A percentile compares a stretch with the other conserved stretches of the same genome.
These are phyloP conservation scores for Apteryx mantelli DNA, from an alignment of 2,113 vertebrate genomes.

Conservation along the genomic window DNA sequence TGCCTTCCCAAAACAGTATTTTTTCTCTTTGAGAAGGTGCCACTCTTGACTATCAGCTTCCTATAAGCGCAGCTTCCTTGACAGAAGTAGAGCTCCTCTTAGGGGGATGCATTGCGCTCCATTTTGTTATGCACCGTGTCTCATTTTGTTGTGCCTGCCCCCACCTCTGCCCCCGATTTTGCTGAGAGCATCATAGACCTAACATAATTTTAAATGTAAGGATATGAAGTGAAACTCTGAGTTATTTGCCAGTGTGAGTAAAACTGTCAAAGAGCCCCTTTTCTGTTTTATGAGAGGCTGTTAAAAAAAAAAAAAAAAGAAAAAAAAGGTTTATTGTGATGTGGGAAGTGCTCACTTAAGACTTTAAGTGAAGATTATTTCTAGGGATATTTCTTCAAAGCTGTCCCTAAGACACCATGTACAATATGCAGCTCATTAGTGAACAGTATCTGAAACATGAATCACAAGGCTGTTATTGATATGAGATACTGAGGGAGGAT, in stretches of 20 bases:
- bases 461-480: neutral
- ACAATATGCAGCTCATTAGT: neutral
- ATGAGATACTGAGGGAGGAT: neutral
- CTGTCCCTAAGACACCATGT: neutral
- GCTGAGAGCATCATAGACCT: neutral
- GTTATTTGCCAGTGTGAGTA: neutral
- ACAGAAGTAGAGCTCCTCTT: neutral
- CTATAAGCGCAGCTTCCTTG: neutral
- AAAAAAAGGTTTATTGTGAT: neutral
- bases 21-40: neutral
- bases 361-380: neutral
- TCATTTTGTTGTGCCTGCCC: neutral
- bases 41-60: neutral
- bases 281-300: neutral
- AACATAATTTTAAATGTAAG: too few relatives aligned
- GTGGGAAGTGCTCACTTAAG: neutral
- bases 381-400: neutral
- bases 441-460: neutral
- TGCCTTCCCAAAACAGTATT: neutral
- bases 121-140: neutral
- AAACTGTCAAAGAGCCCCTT: neutral
- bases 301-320: neutral
- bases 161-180: neutral
- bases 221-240: neutral
- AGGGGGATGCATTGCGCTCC: neutral